Conservation (phyloP, 2,113 vertebrate species). For the Ariopsis seemanni region DNA sequence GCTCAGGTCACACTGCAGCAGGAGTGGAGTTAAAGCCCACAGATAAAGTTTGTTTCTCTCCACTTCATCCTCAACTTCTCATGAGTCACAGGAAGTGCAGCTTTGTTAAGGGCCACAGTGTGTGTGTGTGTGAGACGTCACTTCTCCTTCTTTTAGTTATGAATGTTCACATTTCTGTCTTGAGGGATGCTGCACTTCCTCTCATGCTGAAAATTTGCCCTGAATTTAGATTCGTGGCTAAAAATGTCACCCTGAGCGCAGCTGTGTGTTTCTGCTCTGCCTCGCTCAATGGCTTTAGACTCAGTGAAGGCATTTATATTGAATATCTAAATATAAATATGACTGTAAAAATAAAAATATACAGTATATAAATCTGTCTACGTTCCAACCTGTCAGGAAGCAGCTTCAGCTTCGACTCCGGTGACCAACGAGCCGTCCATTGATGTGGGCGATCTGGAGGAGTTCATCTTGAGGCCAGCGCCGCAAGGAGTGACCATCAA, state of each 20-base stretch:
- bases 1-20: background rate
- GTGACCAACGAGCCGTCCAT: slow-evolving; percentile 81
- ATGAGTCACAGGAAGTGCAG: background rate
- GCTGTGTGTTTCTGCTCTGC: background rate
- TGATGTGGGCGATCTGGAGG: slow-evolving; percentile 91
- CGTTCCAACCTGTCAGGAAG: slow-evolving; percentile 76
- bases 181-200: slow-evolving; percentile 2
- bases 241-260: slow-evolving; percentile 16
- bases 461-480: slow-evolving; percentile 90
- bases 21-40: too few relatives aligned
- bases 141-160: slow-evolving; percentile 25
- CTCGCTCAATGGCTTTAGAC: background rate
- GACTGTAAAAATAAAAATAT: background rate
- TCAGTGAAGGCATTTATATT: background rate
- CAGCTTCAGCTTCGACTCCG: slow-evolving; percentile 88
- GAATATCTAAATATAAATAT: background rate
- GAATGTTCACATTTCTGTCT: slow-evolving; percentile 31
- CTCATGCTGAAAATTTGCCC: slow-evolving; percentile 21
- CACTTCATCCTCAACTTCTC: background rate
- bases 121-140: slow-evolving; percentile 27
- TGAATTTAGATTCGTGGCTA: slow-evolving; percentile 12
- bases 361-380: background rate
- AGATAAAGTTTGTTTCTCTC: background rate
- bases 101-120: background rate
- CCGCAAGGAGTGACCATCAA: slow-evolving; percentile 92